These are phyloP conservation scores for Pungitius pungitius DNA, from an alignment of 2,113 vertebrate genomes.

Conservation along the genomic window DNA sequence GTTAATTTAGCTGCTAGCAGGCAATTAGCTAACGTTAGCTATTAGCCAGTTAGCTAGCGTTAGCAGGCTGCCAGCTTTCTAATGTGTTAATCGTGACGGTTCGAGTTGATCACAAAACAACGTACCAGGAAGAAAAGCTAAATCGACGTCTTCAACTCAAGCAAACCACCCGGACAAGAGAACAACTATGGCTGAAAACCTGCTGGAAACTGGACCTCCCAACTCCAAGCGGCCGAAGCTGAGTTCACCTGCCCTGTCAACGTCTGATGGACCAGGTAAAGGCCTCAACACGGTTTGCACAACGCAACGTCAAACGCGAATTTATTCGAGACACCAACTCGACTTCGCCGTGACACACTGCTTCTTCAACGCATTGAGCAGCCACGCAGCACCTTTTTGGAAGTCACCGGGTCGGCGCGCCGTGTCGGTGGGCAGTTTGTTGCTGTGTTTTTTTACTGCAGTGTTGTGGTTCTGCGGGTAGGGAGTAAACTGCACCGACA, in stretches of 20 bases:
- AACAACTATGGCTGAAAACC: slow-evolving; percentile 91
- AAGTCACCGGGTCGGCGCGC: not conserved
- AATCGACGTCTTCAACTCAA: slow-evolving; percentile 27
- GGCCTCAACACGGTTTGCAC: slow-evolving; percentile 53
- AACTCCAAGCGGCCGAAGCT: slow-evolving; percentile 94
- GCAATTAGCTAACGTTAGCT: slow-evolving; percentile 68
- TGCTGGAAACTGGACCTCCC: slow-evolving; percentile 93
- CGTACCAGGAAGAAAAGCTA: slow-evolving; percentile 34
- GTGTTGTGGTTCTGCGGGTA: slow-evolving; percentile 40
- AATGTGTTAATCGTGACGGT: slow-evolving; percentile 71
- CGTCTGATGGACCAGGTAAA: slow-evolving; percentile 94
- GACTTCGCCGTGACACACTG: accelerated
- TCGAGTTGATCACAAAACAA: slow-evolving; percentile 30
- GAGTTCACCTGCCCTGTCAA: slow-evolving; percentile 92
- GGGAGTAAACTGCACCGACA: not conserved
- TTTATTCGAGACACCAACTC: too few species aligned
- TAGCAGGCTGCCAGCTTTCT: slow-evolving; percentile 71
- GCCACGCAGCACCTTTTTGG: not conserved
- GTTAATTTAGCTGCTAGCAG: slow-evolving; percentile 73
- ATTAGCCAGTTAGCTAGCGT: slow-evolving; percentile 73
- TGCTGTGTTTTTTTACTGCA: slow-evolving; percentile 27
- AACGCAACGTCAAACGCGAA: not conserved
- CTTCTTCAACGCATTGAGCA: not conserved
- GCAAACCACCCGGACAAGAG: slow-evolving; percentile 32
- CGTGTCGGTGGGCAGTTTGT: not conserved